Evolutionary conservation across 2,888 invertebrate genomes (phyloP).

Genomic region (Alentia gelatinosa): DNA sequence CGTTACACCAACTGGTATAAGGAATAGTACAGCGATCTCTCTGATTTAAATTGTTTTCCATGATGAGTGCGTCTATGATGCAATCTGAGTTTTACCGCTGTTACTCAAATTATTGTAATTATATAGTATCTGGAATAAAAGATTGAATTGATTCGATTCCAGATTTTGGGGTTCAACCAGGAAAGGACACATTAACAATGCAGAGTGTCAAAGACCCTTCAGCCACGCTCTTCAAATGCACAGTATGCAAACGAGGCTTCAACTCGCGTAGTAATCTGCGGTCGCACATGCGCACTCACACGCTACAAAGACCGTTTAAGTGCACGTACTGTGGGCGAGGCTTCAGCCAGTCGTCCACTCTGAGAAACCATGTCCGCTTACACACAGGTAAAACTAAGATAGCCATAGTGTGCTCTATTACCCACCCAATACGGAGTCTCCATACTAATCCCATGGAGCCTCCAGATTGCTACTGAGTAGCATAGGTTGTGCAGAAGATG

Average conservation of each 20-base stretch:
- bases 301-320: conserved; percentile 76
- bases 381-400: conserved; percentile 78
- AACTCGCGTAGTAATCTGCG: conserved; percentile 79
- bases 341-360: conserved; percentile 79
- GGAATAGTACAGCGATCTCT: too few relatives aligned
- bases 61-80: neutral
- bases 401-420: too few relatives aligned
- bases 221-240: conserved; percentile 65
- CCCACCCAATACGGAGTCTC: too few relatives aligned
- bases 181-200: neutral
- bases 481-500: too few relatives aligned
- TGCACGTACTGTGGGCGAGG: conserved; percentile 75
- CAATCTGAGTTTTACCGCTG: too few relatives aligned
- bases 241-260: conserved; percentile 76
- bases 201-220: neutral
- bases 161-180: neutral
- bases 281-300: conserved; percentile 80
- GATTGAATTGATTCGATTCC: neutral
- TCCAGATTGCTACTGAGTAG: too few relatives aligned
- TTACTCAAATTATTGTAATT: neutral
- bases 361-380: conserved; percentile 77
- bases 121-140: neutral
- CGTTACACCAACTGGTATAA: too few relatives aligned
- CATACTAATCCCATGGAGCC: too few relatives aligned
- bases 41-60: too few relatives aligned